Percentiles rank a stretch among this genome's conserved stretches.
Conservation (phyloP, 2,888 invertebrate genomes). For the Lasioglossum figueresi region DNA sequence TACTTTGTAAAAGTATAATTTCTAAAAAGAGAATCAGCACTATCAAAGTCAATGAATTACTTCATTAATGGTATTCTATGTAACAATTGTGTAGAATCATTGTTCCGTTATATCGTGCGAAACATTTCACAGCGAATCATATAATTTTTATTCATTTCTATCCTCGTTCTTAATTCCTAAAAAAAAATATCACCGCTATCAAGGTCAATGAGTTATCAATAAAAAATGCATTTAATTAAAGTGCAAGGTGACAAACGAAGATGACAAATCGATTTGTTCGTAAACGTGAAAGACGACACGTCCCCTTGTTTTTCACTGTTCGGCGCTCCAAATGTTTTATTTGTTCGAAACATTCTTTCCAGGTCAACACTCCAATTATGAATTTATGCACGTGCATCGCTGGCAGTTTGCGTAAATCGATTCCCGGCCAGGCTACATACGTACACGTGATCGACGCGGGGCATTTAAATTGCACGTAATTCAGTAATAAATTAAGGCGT, state of each 20-base stretch:
- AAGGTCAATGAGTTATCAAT: neutral
- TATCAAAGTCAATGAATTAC: no score
- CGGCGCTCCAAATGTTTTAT: neutral
- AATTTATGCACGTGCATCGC: conserved; percentile 34
- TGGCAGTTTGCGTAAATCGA: conserved; percentile 51
- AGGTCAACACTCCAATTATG: conserved; percentile 15
- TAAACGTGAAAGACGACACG: no score
- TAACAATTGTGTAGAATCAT: no score
- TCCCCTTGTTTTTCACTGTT: neutral
- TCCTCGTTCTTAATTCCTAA: no score
- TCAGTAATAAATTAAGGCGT: conserved; percentile 65
- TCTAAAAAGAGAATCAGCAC: no score
- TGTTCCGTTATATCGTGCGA: no score
- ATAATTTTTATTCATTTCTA: neutral
- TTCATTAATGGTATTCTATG: no score
- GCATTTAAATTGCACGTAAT: conserved; percentile 61
- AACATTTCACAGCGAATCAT: no score
- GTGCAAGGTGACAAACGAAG: neutral
- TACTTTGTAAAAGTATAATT: neutral
- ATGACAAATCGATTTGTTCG: neutral
- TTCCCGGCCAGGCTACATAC: conserved; percentile 29
- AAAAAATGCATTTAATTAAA: neutral
- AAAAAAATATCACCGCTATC: neutral
- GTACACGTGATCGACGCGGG: conserved; percentile 58
- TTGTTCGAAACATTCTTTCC: conserved; percentile 36